These are phyloP conservation scores for Drosophila niveifrons DNA, from an alignment of 2,888 invertebrate genomes.

Conservation along the genomic window DNA sequence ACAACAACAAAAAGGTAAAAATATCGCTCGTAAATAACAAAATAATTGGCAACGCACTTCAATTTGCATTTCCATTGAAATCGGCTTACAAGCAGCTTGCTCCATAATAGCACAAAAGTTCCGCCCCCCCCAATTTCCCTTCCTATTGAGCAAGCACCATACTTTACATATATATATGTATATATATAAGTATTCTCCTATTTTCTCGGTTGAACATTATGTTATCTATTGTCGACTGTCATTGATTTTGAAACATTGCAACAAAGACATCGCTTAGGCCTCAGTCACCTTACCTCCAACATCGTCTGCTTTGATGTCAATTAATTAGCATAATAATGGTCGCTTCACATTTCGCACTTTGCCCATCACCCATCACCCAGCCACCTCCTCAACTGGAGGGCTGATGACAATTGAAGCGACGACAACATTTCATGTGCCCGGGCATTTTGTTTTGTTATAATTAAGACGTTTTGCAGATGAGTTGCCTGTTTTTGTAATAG, in stretches of 20 bases:
- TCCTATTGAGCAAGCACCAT: neutral
- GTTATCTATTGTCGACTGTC: constrained; percentile 68
- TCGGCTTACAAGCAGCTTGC: constrained; percentile 65
- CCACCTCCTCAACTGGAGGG: constrained; percentile 6
- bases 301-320: constrained; percentile 76
- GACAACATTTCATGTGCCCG: constrained; percentile 66
- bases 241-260: constrained; percentile 70
- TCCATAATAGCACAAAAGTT: constrained; percentile 39
- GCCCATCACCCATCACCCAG: constrained; percentile 2
- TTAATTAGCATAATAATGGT: constrained; percentile 81
- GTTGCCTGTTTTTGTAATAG: constrained; percentile 73
- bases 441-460: constrained; percentile 75
- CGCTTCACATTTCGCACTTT: constrained; percentile 75
- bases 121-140: neutral
- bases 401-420: constrained; percentile 69
- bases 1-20: constrained; percentile 44
- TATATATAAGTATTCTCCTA: neutral
- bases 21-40: constrained; percentile 70
- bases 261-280: constrained; percentile 46
- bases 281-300: constrained; percentile 4
- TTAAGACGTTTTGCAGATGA: constrained; percentile 70
- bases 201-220: constrained; percentile 32
- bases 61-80: constrained; percentile 81
- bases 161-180: neutral
- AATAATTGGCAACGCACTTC: constrained; percentile 79